Base-by-base conservation (phyloP, 2,113 vertebrate species). In the Menura novaehollandiae region DNA sequence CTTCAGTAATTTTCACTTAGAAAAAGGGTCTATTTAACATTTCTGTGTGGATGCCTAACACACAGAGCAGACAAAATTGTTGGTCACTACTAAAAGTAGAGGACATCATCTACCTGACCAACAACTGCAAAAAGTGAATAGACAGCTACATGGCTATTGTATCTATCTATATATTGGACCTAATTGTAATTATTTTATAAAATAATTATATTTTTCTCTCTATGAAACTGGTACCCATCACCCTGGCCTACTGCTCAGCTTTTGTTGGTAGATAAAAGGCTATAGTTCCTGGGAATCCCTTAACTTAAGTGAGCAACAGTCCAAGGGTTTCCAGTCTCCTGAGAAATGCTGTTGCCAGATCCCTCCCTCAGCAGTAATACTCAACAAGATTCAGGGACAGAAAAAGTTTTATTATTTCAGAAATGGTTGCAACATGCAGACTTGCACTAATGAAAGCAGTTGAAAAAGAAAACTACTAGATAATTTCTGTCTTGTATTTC, bases 1-100 rank as follows among this genome's bases (percentile, higher is more conserved):
- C 91, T 87, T 89, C 67, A 83, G 81, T 93, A 82, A 93, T 91
- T 96, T 96, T 93, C 77, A 79, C 53, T 85, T 85, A 58, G 20
- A 73, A 91, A 88, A 73, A 24, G 20, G 15, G 8, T 66, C 49
- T 76, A 30, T 82, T 88, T 44, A 76, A 52, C 15, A 68, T 79
- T 90, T 90, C 24, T 7, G 0, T 53, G 62, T 30, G 44, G n/a
- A 59, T 82, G 39, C 52, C 46, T 81, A 72, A 63, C 22, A 66
- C 20, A 24, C 20, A 88, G 64, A 89, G 58, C 49, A 91, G 66
- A 27, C 37, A 77, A 84, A 91, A 49, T 82, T 6, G 2, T 59
- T 91, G 53, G 35, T 37, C 66, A 11, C 39, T 74, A 10, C 72
- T 80, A 33, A 35, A 91, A 58, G 41, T 33, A 32, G 6, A 64